These are phyloP conservation scores for Puffinus mauretanicus DNA, from an alignment of 2,113 vertebrate species.

Conservation along the genomic window DNA sequence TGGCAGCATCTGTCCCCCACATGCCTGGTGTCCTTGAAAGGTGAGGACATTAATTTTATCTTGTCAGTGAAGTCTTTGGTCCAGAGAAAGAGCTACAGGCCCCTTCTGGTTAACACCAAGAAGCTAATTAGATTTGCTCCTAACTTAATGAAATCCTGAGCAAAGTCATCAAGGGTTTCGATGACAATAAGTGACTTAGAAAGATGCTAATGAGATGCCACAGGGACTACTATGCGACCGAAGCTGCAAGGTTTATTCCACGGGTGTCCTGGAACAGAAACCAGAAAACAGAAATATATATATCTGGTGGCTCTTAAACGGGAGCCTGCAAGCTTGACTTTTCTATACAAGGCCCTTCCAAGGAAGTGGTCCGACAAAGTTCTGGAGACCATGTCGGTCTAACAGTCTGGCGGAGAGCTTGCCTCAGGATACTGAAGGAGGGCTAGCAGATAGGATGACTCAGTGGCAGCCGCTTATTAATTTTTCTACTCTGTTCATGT, in stretches of 20 bases:
- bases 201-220: constrained; percentile 53
- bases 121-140: constrained; percentile 59
- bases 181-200: constrained; percentile 59
- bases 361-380: not conserved
- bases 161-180: constrained; percentile 61
- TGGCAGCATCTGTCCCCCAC: not conserved
- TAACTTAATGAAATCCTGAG: constrained; percentile 65
- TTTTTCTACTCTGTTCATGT: not conserved
- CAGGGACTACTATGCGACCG: constrained; percentile 24
- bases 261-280: constrained; percentile 15
- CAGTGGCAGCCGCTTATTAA: not conserved
- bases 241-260: not conserved
- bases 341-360: not conserved
- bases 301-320: not conserved
- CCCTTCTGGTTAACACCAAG: constrained; percentile 20
- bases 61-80: not conserved
- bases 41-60: not conserved
- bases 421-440: not conserved
- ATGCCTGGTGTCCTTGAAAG: not conserved
- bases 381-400: not conserved
- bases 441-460: not conserved
- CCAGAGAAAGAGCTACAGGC: not conserved
- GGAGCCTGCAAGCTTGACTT: constrained; percentile 4
- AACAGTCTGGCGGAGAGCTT: not conserved
- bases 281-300: no score